These are phyloP conservation scores for Lochmaea capreae DNA, from an alignment of 2,888 invertebrate genomes.

Conservation along the genomic window DNA sequence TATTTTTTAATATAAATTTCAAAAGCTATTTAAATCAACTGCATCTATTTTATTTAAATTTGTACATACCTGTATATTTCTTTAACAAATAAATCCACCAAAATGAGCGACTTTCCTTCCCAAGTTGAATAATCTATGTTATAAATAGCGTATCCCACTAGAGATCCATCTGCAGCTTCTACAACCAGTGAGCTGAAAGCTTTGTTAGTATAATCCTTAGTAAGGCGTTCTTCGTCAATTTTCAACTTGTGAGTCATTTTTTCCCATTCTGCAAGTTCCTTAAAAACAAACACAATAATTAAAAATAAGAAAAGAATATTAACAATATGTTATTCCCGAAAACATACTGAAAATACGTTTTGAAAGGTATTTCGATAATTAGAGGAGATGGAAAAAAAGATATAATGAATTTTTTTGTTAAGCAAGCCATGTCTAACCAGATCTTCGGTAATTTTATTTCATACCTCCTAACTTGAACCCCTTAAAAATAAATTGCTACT, in stretches of 20 bases:
- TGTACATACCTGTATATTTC: slow-evolving; percentile 67
- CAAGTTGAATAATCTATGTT: slow-evolving; percentile 89
- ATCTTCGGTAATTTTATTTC: no score
- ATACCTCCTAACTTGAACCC: no score
- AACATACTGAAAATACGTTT: no score
- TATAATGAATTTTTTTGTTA: no score
- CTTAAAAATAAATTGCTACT: no score
- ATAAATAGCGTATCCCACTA: slow-evolving; percentile 85
- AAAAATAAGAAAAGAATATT: neutral
- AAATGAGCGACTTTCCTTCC: slow-evolving; percentile 81
- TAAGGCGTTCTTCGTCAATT: slow-evolving; percentile 72
- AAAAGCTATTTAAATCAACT: no score
- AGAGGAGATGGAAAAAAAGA: no score
- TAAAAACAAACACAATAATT: slow-evolving; percentile 21
- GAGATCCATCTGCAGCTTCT: slow-evolving; percentile 64
- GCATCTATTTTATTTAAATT: no score
- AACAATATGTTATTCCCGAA: no score
- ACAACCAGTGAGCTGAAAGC: slow-evolving; percentile 80
- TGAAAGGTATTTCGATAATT: no score
- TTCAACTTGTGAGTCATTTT: slow-evolving; percentile 79
- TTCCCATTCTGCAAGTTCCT: slow-evolving; percentile 85
- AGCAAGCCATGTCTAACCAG: no score
- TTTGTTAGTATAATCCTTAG: slow-evolving; percentile 76
- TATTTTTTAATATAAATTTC: no score
- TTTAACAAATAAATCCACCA: slow-evolving; percentile 89